Percentiles rank a stretch among this genome's conserved stretches.
Evolutionary conservation across 2,113 vertebrate genomes (phyloP).

Genomic region (Neomonachus schauinslandi): DNA sequence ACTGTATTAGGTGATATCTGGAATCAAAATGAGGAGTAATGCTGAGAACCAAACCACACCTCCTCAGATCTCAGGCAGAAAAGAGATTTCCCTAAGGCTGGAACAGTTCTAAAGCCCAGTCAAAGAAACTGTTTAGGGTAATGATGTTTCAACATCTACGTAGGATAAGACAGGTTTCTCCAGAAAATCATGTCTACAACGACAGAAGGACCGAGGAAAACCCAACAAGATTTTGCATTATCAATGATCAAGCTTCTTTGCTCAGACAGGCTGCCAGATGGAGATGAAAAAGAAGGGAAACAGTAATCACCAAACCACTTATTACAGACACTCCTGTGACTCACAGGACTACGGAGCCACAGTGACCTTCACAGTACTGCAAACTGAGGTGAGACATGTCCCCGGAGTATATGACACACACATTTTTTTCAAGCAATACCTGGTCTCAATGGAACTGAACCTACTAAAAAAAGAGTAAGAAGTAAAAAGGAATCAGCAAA

Average conservation of each 20-base stretch:
- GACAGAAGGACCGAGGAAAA: constrained; percentile 35
- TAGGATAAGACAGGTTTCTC: not conserved
- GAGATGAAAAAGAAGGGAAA: not conserved
- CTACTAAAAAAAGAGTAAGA: constrained; percentile 31
- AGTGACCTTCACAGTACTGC: constrained; percentile 23
- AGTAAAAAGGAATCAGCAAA: constrained; percentile 39
- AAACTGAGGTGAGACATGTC: not conserved
- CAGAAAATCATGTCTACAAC: not conserved
- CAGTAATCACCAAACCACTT: not conserved
- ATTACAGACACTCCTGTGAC: not conserved
- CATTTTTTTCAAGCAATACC: constrained; percentile 3
- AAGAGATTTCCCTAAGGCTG: constrained; percentile 23
- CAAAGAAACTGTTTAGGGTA: not conserved
- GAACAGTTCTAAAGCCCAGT: not conserved
- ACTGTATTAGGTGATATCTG: constrained; percentile 22
- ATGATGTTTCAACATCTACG: not conserved
- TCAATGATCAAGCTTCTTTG: not conserved
- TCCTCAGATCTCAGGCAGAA: not conserved
- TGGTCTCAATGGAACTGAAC: not conserved
- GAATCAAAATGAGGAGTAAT: constrained; percentile 48
- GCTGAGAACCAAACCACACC: not conserved
- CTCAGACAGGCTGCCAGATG: not conserved
- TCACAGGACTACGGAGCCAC: not conserved
- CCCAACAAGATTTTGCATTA: not conserved
- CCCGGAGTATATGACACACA: not conserved